These are phyloP conservation scores for Aurelia aurita complex sp. Pacific DNA, from an alignment of 30 jellyfish, hydroid and myxozoan species.

Conservation along the genomic window DNA sequence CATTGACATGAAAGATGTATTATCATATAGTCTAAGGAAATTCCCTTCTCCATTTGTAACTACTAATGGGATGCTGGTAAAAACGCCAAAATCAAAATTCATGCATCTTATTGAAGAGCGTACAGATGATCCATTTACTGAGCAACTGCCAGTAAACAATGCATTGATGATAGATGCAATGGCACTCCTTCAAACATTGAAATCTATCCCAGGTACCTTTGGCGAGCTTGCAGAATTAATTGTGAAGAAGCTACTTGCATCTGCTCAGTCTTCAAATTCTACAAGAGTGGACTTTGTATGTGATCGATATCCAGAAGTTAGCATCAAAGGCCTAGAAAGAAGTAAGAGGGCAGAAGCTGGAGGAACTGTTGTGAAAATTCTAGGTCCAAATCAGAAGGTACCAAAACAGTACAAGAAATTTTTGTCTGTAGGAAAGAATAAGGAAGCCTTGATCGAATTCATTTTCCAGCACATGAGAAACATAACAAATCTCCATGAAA, in stretches of 20 bases:
- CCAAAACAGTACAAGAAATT: conserved; percentile 52
- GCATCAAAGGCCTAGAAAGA: conserved; percentile 53
- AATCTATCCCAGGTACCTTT: conserved; percentile 40
- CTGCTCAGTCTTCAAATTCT: conserved; percentile 5
- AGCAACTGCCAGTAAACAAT: neutral
- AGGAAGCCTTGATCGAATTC: conserved; percentile 35
- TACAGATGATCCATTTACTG: neutral
- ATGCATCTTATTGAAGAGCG: conserved; percentile 3
- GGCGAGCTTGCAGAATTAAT: conserved; percentile 34
- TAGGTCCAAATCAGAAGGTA: conserved; percentile 11
- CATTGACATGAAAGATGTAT: conserved; percentile 29
- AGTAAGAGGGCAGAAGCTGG: conserved; percentile 46
- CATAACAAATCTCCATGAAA: neutral
- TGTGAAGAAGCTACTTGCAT: neutral
- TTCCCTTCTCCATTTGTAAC: conserved; percentile 44
- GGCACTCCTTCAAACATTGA: conserved; percentile 54
- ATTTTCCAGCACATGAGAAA: neutral
- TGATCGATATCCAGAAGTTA: conserved; percentile 51
- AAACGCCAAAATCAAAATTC: conserved; percentile 23
- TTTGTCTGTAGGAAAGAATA: conserved; percentile 29
- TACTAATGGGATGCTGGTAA: conserved; percentile 21
- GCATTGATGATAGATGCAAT: conserved; percentile 55
- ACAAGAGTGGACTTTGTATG: conserved; percentile 50
- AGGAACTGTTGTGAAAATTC: conserved; percentile 1
- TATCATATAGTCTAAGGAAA: conserved; percentile 17